Evolutionary conservation across 1,140 invertebrate species (phyloP).

Genomic region (Drosophila sp.): DNA sequence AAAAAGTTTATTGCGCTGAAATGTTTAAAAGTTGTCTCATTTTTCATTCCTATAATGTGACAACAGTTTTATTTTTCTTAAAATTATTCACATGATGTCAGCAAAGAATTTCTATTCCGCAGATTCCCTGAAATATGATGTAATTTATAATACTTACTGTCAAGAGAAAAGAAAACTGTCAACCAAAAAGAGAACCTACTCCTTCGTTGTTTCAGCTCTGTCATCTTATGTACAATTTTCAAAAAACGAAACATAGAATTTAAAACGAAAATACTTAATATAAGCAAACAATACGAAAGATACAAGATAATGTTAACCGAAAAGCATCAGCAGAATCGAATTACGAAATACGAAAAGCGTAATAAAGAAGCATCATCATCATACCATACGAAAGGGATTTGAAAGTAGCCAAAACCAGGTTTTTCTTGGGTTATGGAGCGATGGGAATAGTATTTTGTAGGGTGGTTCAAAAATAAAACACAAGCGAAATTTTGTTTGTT

Average conservation of each 20-base stretch:
- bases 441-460: slow-evolving; percentile 16
- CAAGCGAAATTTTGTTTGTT: slow-evolving; percentile 63
- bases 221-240: background rate
- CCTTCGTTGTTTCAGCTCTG: background rate
- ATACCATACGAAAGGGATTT: slow-evolving; percentile 25
- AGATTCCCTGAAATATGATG: too few relatives aligned
- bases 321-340: slow-evolving; percentile 31
- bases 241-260: background rate
- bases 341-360: slow-evolving; percentile 17
- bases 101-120: too few relatives aligned
- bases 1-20: too few relatives aligned
- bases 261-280: background rate
- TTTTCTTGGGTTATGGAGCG: background rate
- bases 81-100: background rate
- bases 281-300: slow-evolving; percentile 8
- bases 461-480: slow-evolving; percentile 73
- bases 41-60: too few relatives aligned
- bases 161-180: background rate
- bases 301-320: slow-evolving; percentile 9
- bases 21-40: too few relatives aligned
- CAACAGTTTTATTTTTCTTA: background rate
- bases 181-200: background rate
- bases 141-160: background rate
- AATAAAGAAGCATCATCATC: slow-evolving; percentile 31
- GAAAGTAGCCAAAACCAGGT: slow-evolving; percentile 32